Conservation (phyloP, 2,888 invertebrate species). For the Melolontha melolontha region DNA sequence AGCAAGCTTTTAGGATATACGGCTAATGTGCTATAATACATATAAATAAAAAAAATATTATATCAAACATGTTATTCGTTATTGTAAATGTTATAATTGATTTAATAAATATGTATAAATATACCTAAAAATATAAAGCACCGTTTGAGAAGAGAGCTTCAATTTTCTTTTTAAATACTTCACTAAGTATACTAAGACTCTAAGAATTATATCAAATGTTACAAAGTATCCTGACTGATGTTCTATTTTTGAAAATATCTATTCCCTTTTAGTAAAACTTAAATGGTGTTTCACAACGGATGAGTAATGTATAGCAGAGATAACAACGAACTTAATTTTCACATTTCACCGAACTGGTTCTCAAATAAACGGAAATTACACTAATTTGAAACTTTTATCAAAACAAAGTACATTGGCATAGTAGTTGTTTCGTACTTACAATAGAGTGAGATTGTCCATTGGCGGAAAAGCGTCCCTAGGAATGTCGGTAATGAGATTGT, state of each 20-base stretch:
- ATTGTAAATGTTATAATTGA: no score
- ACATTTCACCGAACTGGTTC: conserved; percentile 5
- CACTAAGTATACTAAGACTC: no score
- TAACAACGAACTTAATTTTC: conserved; percentile 12
- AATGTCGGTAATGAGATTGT: conserved; percentile 79
- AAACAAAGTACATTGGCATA: conserved; percentile 11
- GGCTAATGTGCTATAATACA: no score
- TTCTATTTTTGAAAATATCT: background rate
- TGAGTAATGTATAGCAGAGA: conserved; percentile 9
- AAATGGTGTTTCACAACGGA: conserved; percentile 6
- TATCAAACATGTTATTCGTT: no score
- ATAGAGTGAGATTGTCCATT: conserved; percentile 78
- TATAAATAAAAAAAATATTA: no score
- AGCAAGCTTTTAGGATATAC: no score
- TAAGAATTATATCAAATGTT: no score
- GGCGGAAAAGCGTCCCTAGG: conserved; percentile 77
- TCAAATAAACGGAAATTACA: conserved; percentile 24
- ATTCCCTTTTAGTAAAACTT: background rate
- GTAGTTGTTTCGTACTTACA: conserved; percentile 76
- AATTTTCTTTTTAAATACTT: no score
- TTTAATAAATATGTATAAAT: no score
- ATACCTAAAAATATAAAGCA: no score
- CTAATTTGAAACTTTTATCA: conserved; percentile 35
- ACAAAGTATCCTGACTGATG: no score
- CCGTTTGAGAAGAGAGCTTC: no score